Evolutionary conservation across 2,797 vertebrate species (phyloP), one percentile per base, ranked within the genome.

Genomic region (Lindbergichthys nudifrons): DNA sequence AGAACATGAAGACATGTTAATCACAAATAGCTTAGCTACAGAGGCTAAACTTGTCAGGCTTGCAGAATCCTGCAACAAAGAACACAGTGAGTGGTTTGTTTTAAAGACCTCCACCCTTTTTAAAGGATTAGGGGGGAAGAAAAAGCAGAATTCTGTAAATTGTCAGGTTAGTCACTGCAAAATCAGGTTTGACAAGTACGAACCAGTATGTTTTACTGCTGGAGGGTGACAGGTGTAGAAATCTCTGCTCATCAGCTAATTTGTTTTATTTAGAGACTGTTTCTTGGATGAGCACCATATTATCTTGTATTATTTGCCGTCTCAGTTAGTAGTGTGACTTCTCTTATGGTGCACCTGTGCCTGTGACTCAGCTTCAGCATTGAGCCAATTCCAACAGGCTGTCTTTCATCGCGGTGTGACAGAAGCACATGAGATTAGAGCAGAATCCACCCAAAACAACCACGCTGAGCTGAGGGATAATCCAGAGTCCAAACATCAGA

Each of bases 311-410:
- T 76, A 47, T 71, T 73, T 85, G 52, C n/a, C 75, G 65, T 53
- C 50, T 72, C 41, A 5, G 54, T 63, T 66, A 1, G 61, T 50
- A 13, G 52, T 56, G 76, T 60, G 78, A 79, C 84, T 68, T 77
- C 59, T 82, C 64, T 87, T 83, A 71, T 43, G 83, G 79, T 90
- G 77, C 92, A 94, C 92, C 92, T 93, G 92, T 84, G 85, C 81
- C 75, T 70, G 62, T 89, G 87, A 89, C 77, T 90, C 90, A 92
- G 87, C 84, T 65, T 54, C 62, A 73, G 57, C 43, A 10, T 11
- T 16, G 75, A 85, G 92, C 92, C 93, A 93, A 91, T 61, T 84
- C 89, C 88, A 93, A 94, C 89, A 89, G 83, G 86, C 87, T 56
- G 88, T 88, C 89, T 92, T 85, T 94, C 92, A 92, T 92, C 87